Evolutionary conservation across 2,888 invertebrate species (phyloP).

Genomic region (Diachrysia chrysitis): DNA sequence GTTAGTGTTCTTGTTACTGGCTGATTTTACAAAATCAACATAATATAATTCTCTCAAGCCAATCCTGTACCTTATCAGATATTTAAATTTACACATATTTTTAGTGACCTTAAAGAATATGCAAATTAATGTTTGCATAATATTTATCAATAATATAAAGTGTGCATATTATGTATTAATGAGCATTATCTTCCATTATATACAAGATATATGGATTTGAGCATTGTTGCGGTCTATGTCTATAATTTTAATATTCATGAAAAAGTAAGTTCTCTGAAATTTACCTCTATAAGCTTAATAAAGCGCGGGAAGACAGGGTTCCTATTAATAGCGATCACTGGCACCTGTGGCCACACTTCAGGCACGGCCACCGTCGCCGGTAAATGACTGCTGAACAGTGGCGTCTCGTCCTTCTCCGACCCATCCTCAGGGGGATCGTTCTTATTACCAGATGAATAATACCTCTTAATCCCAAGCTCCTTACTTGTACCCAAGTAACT

Average conservation of each 20-base stretch:
- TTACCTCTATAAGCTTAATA: slow-evolving; percentile 98
- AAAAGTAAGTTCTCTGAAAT: not conserved
- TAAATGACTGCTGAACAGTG: slow-evolving; percentile 89
- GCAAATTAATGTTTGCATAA: not conserved
- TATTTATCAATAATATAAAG: not conserved
- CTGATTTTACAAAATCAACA: too few relatives aligned
- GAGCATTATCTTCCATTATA: too few relatives aligned
- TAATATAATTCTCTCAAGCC: too few relatives aligned
- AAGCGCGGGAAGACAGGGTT: slow-evolving; percentile 99
- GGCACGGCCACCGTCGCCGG: slow-evolving; percentile 98
- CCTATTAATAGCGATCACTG: slow-evolving; percentile 97
- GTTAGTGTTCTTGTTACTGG: too few relatives aligned
- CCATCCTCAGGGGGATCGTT: slow-evolving; percentile 81
- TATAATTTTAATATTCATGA: too few relatives aligned
- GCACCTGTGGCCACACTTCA: slow-evolving; percentile 98
- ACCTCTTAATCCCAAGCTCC: slow-evolving; percentile 64
- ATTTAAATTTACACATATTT: too few relatives aligned
- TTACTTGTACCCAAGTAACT: slow-evolving; percentile 53
- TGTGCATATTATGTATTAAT: too few relatives aligned
- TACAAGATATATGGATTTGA: too few relatives aligned
- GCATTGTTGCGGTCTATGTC: too few relatives aligned
- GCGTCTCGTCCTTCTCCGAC: slow-evolving; percentile 79
- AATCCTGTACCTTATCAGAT: too few relatives aligned
- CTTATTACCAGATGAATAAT: slow-evolving; percentile 77
- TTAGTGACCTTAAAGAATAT: not conserved